phyloP scores from a whole-genome alignment of 2,113 vertebrate genomes.

The Columbina picui region DNA sequence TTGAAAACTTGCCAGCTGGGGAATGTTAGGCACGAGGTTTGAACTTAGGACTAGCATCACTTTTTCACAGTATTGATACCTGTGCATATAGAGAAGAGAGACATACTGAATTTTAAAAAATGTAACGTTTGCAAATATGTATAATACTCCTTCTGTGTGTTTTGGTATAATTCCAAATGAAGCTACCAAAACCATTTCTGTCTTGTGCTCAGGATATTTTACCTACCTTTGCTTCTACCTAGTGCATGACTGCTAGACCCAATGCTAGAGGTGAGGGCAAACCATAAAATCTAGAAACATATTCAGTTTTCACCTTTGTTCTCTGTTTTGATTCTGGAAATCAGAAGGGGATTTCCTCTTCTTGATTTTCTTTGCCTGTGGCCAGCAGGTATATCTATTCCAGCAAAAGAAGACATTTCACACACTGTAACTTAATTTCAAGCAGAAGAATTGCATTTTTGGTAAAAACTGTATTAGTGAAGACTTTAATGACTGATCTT shows the following conservation, averaged over 20 bases:
- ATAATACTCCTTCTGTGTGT: background rate
- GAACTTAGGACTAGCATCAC: background rate
- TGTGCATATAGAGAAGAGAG: background rate
- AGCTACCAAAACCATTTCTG: background rate
- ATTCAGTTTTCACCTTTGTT: background rate
- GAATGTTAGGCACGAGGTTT: background rate
- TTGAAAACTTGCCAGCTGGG: conserved; percentile 7
- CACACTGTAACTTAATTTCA: background rate
- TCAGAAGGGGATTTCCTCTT: background rate
- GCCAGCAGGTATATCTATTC: background rate
- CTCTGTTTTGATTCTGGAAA: background rate
- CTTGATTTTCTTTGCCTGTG: background rate
- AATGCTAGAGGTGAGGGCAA: background rate
- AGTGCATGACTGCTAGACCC: background rate
- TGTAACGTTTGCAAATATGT: background rate
- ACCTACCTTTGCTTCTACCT: background rate
- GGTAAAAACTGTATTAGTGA: background rate
- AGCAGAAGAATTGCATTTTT: background rate
- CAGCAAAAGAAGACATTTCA: background rate
- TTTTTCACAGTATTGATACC: background rate
- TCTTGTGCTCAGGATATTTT: background rate
- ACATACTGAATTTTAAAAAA: background rate
- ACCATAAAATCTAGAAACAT: background rate
- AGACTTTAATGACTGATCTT: background rate
- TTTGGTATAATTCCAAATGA: background rate